Evolutionary conservation across 2,888 invertebrate species (phyloP).

Genomic region (Nemurella pictetii): DNA sequence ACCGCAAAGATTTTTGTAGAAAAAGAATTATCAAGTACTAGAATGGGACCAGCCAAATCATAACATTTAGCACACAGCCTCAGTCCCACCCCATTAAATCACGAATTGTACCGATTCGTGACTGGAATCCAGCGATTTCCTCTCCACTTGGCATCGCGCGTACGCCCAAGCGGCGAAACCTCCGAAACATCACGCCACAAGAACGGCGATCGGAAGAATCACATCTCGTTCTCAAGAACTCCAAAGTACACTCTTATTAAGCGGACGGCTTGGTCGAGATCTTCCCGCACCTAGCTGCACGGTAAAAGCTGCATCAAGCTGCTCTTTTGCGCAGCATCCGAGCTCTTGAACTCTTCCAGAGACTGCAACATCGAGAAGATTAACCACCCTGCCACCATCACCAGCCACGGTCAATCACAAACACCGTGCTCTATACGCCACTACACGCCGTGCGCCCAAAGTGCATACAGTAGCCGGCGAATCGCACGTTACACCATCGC

Average conservation of each 20-base stretch:
- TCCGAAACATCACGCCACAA: too few relatives aligned
- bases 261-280: conserved; percentile 1
- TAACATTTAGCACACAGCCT: too few relatives aligned
- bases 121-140: too few relatives aligned
- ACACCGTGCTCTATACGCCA: neutral
- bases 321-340: conserved; percentile 57
- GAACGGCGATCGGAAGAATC: too few relatives aligned
- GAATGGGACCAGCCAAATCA: too few relatives aligned
- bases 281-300: conserved; percentile 1
- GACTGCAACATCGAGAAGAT: conserved; percentile 53
- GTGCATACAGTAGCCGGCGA: neutral
- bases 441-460: neutral
- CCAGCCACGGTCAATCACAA: neutral
- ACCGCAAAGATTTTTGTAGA: neutral
- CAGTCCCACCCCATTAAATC: too few relatives aligned
- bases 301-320: conserved; percentile 53
- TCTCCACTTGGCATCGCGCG: too few relatives aligned
- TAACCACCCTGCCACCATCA: neutral
- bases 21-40: neutral
- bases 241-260: neutral
- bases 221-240: too few relatives aligned
- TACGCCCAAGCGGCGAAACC: too few relatives aligned
- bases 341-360: conserved; percentile 60
- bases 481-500: neutral
- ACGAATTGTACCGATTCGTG: too few relatives aligned